Evolutionary conservation across 2,888 invertebrate species (phyloP), one percentile per base, ranked within the genome.

Genomic region (Hypsopygia costalis): DNA sequence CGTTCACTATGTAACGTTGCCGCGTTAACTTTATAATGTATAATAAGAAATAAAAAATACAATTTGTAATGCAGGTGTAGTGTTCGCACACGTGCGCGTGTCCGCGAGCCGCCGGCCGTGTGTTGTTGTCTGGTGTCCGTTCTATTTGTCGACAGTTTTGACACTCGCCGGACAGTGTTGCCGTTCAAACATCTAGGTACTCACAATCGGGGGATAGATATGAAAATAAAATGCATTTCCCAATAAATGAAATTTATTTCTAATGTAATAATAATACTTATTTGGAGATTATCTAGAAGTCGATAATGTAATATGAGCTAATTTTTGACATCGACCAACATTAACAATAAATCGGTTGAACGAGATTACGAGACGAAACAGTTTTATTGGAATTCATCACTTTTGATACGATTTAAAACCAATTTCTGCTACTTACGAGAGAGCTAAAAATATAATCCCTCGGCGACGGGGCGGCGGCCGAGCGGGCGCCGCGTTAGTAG

Each of bases 221-320:
- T 25, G 43, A 58, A 56, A 55, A 53, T 64, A 64, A 70, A 41
- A 12, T 37, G 28, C 22, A n/a, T n/a, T 12, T 39, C 69, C 73
- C 74, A 76, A 69, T 81, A 82, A 78, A 77, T 80, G 75, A 66
- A 46, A 55, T 82, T 79, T 81, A 81, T 77, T 80, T 67, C 73
- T 79, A 79, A 62, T 66, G 58, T 46, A 62, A 57, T 74, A 75
- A 74, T 77, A 78, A 25, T 25, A 25, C 64, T 73, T 69, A 66
- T 58, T 44, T 53, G 65, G 74, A 76, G 70, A 76, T 73, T 75
- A 72, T 67, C 56, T 56, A 63, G 55, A 62, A 62, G 53, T 55
- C 47, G 47, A 55, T 48, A 41, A 55, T 49, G 47, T 49, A 55
- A 56, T 44, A 58, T 49, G 51, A 55, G 43, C 44, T 49, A 42